Percentiles rank a stretch among this genome's conserved stretches.
phyloP scores from a whole-genome alignment of 2,797 vertebrate genomes.

The Serranus cabrilla region DNA sequence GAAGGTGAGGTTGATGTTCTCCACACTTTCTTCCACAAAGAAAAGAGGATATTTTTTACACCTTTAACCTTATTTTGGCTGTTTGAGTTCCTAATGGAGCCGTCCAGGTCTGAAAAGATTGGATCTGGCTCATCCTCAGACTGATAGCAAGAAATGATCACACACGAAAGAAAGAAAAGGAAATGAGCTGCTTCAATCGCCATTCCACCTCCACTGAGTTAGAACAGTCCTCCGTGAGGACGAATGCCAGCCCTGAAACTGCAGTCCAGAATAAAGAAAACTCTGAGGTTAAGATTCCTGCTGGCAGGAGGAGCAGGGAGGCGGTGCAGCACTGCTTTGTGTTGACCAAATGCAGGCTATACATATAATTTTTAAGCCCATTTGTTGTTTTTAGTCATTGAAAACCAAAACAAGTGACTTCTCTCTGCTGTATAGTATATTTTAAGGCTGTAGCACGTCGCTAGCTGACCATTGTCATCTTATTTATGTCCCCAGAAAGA shows the following conservation, averaged over 20 bases:
- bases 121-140: slow-evolving; percentile 27
- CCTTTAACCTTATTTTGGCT: slow-evolving; percentile 17
- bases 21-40: slow-evolving; percentile 1
- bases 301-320: slow-evolving; percentile 47
- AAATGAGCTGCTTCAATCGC: slow-evolving; percentile 50
- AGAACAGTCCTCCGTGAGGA: slow-evolving; percentile 37
- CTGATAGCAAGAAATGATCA: slow-evolving; percentile 33
- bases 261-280: slow-evolving; percentile 49
- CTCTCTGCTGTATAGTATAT: slow-evolving; percentile 10
- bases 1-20: slow-evolving; percentile 12
- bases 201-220: slow-evolving; percentile 35
- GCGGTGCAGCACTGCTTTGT: slow-evolving; percentile 20
- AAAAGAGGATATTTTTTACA: slow-evolving; percentile 9
- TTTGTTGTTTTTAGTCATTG: slow-evolving; percentile 47
- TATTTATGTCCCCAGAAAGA: slow-evolving; percentile 2
- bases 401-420: slow-evolving; percentile 37
- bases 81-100: slow-evolving; percentile 7
- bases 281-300: slow-evolving; percentile 45
- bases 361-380: slow-evolving; percentile 26
- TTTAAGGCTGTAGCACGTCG: neutral
- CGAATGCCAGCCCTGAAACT: slow-evolving; percentile 33
- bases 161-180: slow-evolving; percentile 17
- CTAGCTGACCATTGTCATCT: neutral
- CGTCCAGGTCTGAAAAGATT: slow-evolving; percentile 23
- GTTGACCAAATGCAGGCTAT: slow-evolving; percentile 28